Conservation (phyloP, 1,140 invertebrate species). For the Phthorimaea operculella region DNA sequence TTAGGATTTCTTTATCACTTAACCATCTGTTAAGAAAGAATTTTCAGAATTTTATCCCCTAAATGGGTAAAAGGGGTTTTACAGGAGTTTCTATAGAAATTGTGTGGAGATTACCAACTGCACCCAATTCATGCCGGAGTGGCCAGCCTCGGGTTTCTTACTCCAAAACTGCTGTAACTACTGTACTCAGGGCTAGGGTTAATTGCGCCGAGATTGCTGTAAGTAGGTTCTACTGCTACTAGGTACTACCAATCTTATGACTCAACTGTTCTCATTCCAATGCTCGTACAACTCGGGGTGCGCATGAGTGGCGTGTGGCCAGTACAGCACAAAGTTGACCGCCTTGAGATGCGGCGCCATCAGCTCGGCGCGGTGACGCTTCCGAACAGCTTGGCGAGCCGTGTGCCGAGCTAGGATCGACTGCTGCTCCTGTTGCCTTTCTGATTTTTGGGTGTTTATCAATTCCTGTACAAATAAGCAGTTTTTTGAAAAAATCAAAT, state of each 20-base stretch:
- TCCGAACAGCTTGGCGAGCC: slow-evolving; percentile 40
- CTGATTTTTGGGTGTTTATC: slow-evolving; percentile 19
- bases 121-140: too few species aligned
- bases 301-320: slow-evolving; percentile 45
- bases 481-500: too few species aligned
- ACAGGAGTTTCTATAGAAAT: too few species aligned
- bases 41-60: too few species aligned
- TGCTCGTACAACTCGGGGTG: slow-evolving; percentile 52
- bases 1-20: neutral
- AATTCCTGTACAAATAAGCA: slow-evolving; percentile 34
- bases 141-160: too few species aligned
- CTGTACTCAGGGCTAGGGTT: too few species aligned
- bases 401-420: slow-evolving; percentile 9
- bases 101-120: too few species aligned
- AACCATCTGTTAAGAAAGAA: neutral
- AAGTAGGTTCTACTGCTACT: too few species aligned
- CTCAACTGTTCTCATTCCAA: slow-evolving; percentile 46
- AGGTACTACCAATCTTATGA: too few species aligned
- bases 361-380: slow-evolving; percentile 44
- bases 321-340: slow-evolving; percentile 52
- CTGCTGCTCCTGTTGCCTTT: slow-evolving; percentile 23
- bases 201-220: too few species aligned
- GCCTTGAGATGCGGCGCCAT: slow-evolving; percentile 43
- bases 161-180: too few species aligned
- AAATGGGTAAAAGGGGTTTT: too few species aligned